Base-by-base conservation (phyloP, 2,113 vertebrate genomes). In the Saccopteryx bilineata region DNA sequence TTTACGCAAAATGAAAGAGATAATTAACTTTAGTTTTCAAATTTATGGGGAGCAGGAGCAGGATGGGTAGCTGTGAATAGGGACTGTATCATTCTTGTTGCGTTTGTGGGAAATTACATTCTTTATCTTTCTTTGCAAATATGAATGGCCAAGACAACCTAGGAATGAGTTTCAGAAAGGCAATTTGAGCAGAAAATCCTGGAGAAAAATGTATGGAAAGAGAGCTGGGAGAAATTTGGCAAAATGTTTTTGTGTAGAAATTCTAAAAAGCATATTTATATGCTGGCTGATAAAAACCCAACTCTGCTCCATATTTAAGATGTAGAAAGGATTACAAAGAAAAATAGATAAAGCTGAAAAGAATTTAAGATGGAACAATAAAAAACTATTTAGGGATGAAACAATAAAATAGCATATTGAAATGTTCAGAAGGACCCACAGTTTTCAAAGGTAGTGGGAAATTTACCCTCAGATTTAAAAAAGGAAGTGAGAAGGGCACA, bases 91-190 rank as follows among this genome's bases (percentile, higher is more conserved):
- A 15, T 82, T 68, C 18, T 68, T 14, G 9, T 1, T 50, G 33
- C 18, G 2, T 85, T 46, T 31, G 2, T 56, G 60, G 66, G 68
- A 91, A 87, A 60, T 54, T 10, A 72, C 58, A 12, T 5, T 26
- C 2, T 4, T 60, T 54, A 13, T 21, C 26, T 48, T 78, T 54
- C n/a, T 39, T 26, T 46, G 48, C 83, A 63, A 78, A 63, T 31
- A 39, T 65, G 2, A 76, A 14, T 50, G 79, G 6, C 15, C 9
- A 50, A 85, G 50, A 80, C 4, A 94, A 76, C 9, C 52, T 4
- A 74, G n/a, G 58, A 26, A 24, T 84, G 71, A 76, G 31, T 69
- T 93, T 96, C 39, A 71, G 74, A 90, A 90, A 93, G 39, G 12
- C 33, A 23, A n/a, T 18, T 9, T 3, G 10, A 28, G 21, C 9